Conservation (phyloP, 2,797 vertebrate genomes). For the Pteropus rufus region DNA sequence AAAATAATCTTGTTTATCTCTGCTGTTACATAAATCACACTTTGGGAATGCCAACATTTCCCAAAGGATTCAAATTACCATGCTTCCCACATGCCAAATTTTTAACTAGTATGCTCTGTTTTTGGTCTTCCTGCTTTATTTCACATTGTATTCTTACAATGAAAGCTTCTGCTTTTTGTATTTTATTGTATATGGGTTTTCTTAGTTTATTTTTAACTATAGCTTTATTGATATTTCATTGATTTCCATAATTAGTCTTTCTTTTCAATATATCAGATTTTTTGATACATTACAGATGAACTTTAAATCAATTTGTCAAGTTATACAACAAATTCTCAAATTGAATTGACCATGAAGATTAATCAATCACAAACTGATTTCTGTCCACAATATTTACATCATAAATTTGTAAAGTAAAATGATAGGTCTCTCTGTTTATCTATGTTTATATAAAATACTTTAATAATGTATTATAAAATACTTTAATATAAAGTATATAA, state of each 20-base stretch:
- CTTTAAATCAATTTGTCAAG: neutral
- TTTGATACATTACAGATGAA: neutral
- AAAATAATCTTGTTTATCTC: constrained; percentile 9
- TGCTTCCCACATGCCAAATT: neutral
- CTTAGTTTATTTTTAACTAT: neutral
- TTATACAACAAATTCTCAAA: neutral
- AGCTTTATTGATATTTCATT: neutral
- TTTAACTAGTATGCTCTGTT: neutral
- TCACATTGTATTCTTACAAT: neutral
- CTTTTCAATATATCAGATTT: neutral
- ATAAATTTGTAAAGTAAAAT: neutral
- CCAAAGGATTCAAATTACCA: neutral
- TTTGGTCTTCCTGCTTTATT: neutral
- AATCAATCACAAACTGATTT: neutral
- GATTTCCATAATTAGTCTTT: neutral
- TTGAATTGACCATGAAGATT: neutral
- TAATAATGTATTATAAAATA: neutral
- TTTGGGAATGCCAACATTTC: neutral
- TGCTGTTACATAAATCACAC: neutral
- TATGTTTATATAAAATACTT: neutral
- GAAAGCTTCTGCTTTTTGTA: neutral
- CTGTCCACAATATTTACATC: neutral
- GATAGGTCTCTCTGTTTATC: neutral
- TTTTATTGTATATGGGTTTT: neutral
- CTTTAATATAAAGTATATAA: neutral